These are phyloP conservation scores for Coenonympha arcania DNA, from an alignment of 2,888 invertebrate species.

Conservation along the genomic window DNA sequence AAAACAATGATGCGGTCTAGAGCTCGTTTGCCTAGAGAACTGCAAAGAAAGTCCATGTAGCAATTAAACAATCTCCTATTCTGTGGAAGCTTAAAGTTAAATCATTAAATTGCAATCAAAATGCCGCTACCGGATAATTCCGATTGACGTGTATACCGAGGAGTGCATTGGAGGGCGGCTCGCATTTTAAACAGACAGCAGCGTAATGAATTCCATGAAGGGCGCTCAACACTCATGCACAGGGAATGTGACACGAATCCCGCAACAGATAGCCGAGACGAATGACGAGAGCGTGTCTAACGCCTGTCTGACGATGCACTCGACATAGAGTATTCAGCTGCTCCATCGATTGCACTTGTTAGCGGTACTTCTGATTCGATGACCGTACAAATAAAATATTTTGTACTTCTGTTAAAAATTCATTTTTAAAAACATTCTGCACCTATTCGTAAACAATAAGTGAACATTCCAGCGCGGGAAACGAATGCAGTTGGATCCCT, in stretches of 20 bases:
- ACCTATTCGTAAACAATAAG: slow-evolving; percentile 48
- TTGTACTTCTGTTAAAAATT: slow-evolving; percentile 14
- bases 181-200: slow-evolving; percentile 13
- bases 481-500: slow-evolving; percentile 50
- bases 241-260: slow-evolving; percentile 54
- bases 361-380: slow-evolving; percentile 1
- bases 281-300: slow-evolving; percentile 32
- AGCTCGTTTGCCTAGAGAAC: no score
- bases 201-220: slow-evolving; percentile 51
- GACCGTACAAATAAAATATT: neutral
- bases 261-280: slow-evolving; percentile 46
- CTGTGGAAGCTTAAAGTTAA: no score
- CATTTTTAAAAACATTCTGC: slow-evolving; percentile 29
- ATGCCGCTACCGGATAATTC: neutral
- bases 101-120: no score
- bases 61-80: no score
- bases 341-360: slow-evolving; percentile 20
- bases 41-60: no score
- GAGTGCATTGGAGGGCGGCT: neutral
- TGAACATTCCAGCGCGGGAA: slow-evolving; percentile 45
- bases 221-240: slow-evolving; percentile 34
- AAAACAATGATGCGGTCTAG: no score
- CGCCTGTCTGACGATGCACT: slow-evolving; percentile 22
- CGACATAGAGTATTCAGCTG: slow-evolving; percentile 27
- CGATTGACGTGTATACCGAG: neutral